Evolutionary conservation across 2,888 invertebrate genomes (phyloP), one percentile per base, ranked within the genome.

Genomic region (Mylabris sibirica): DNA sequence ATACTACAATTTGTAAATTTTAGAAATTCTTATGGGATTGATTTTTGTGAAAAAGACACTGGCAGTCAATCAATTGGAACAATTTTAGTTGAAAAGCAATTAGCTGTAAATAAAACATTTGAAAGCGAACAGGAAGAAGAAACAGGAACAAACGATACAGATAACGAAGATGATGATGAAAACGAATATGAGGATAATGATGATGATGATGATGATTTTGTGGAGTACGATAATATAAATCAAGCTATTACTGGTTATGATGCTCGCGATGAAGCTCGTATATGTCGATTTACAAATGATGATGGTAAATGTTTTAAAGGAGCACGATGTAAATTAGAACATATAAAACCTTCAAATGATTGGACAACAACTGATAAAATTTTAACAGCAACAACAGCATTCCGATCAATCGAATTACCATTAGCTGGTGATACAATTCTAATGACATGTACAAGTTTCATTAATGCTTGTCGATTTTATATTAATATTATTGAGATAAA

Each of bases 241-340:
- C 81, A 81, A 70, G 78, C 77, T 5, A 65, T 80, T n/a, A 57
- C 69, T n/a, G 81, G 80, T 11, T 82, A 81, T 67, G 79, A 82
- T 70, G 77, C 82, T 0, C 74, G 68, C 64, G 82, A 82, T 65
- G 81, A 81, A 70, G 76, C 74, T 1, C 70, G 82, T 62, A 78
- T 81, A 26, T 82, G 82, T 64, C 72, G 72, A 24, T 80, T 80
- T 63, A 77, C 79, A 0, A 74, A 75, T 57, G 9, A 30, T 0
- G 77, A 79, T 61, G 79, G 80, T 1, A 76, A 75, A 0, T 80
- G 80, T 64, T 81, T 70, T 62, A 81, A 81, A 69, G 80, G 80
- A 12, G 74, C 74, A 62, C 70, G 75, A 24, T 82, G 82, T 69
- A 78, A 77, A 67, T 69, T 80, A 6, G 80, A 82, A 70, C 82